These are phyloP conservation scores for Condylura cristata DNA, from an alignment of 2,113 vertebrate genomes.

Conservation along the genomic window DNA sequence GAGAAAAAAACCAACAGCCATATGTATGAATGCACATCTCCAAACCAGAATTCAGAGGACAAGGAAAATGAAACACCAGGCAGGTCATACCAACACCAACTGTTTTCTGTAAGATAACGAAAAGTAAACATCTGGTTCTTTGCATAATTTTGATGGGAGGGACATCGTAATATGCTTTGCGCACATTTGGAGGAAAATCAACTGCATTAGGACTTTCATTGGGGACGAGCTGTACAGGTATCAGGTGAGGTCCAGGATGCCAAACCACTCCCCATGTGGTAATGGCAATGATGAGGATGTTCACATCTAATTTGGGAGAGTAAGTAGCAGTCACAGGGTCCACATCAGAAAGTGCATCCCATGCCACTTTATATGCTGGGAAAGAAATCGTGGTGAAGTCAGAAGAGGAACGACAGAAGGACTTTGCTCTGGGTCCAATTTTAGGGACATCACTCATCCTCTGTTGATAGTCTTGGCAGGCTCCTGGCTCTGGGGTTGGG, in stretches of 20 bases:
- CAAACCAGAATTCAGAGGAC: conserved; percentile 37
- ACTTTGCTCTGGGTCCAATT: not conserved
- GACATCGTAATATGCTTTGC: conserved; percentile 30
- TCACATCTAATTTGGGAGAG: not conserved
- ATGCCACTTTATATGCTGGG: not conserved
- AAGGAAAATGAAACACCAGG: not conserved
- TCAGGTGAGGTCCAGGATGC: not conserved
- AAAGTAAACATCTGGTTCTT: conserved; percentile 72
- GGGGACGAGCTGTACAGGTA: conserved; percentile 19
- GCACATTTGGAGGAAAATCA: conserved; percentile 46
- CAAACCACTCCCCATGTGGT: not conserved
- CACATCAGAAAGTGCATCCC: no score
- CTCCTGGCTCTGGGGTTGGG: not conserved
- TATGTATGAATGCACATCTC: not conserved
- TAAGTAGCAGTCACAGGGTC: not conserved
- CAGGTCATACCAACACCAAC: conserved; percentile 39
- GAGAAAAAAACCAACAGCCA: not conserved
- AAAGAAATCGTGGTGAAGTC: not conserved
- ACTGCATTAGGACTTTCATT: conserved; percentile 25
- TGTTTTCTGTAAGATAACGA: conserved; percentile 51
- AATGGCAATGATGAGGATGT: not conserved
- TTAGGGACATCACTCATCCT: not conserved
- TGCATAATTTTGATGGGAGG: conserved; percentile 72
- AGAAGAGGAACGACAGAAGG: not conserved
- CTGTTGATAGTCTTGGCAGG: not conserved